A percentile compares a stretch with the other conserved stretches of the same genome.
These are phyloP conservation scores for Scaptomyza montana DNA, from an alignment of 1,140 invertebrate species.

Conservation along the genomic window DNA sequence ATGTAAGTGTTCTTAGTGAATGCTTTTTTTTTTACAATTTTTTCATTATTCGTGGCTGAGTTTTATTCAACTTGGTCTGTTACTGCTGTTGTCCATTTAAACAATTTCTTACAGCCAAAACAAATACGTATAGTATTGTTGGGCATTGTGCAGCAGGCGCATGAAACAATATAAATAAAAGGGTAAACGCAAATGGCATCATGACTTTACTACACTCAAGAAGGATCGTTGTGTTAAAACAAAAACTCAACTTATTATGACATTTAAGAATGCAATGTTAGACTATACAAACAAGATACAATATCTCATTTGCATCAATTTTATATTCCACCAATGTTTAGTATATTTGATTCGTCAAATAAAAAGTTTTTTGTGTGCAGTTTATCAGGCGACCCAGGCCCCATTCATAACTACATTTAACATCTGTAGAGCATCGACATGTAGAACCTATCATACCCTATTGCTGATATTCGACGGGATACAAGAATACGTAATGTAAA, in stretches of 20 bases:
- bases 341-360: too few relatives aligned
- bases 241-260: too few relatives aligned
- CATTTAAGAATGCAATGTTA: too few relatives aligned
- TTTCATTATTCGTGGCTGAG: background rate
- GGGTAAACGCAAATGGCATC: background rate
- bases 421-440: too few relatives aligned
- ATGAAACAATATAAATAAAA: conserved; percentile 14
- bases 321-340: too few relatives aligned
- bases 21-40: background rate
- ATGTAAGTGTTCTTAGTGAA: conserved; percentile 9
- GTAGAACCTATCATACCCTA: background rate
- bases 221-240: background rate
- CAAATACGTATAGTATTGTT: conserved; percentile 27
- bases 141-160: conserved; percentile 23
- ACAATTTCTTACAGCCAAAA: conserved; percentile 42
- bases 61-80: conserved; percentile 1
- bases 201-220: background rate
- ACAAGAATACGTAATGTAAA: conserved; percentile 23
- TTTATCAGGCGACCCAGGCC: too few relatives aligned
- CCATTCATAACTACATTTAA: too few relatives aligned
- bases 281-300: too few relatives aligned
- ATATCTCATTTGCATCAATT: too few relatives aligned
- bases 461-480: background rate
- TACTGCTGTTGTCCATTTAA: conserved; percentile 19
- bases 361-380: too few relatives aligned